Evolutionary conservation across 2,113 vertebrate genomes (phyloP).

Genomic region (Paracanthobrama guichenoti): DNA sequence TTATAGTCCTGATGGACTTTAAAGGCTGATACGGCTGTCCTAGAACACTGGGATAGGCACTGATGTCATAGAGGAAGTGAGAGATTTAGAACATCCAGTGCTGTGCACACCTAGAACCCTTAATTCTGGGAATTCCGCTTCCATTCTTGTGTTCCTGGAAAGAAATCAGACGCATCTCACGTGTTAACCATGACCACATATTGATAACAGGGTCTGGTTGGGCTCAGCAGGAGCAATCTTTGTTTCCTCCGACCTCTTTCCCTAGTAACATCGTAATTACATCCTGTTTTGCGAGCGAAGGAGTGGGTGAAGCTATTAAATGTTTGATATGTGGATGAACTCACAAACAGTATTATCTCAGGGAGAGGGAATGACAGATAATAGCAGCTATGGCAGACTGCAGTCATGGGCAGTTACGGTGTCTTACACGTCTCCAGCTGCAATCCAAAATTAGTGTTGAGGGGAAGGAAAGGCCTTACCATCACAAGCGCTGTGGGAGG

Average conservation of each 20-base stretch:
- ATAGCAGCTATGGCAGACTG: constrained; percentile 53
- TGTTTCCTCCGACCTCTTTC: constrained; percentile 1
- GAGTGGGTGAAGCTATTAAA: constrained; percentile 34
- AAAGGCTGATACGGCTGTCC: constrained; percentile 17
- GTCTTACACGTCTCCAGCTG: constrained; percentile 41
- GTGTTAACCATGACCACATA: constrained; percentile 21
- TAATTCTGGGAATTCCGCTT: constrained; percentile 6
- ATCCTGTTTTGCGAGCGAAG: constrained; percentile 35
- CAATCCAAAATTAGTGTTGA: constrained; percentile 56
- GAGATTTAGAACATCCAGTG: background rate
- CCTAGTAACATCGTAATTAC: constrained; percentile 21
- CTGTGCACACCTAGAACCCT: background rate
- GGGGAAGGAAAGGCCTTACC: constrained; percentile 36
- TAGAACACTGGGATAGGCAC: background rate
- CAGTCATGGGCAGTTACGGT: constrained; percentile 46
- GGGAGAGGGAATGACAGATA: constrained; percentile 47
- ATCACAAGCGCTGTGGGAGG: constrained; percentile 33
- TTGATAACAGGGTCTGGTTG: background rate
- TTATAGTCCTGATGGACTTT: background rate
- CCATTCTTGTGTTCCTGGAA: constrained; percentile 7
- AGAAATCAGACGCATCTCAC: background rate
- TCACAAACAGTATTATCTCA: constrained; percentile 54
- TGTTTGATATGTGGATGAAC: constrained; percentile 40
- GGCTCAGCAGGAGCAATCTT: background rate
- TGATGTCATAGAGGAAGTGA: background rate